Evolutionary conservation across 2,113 vertebrate genomes (phyloP).

Genomic region (Xiphophorus maculatus): DNA sequence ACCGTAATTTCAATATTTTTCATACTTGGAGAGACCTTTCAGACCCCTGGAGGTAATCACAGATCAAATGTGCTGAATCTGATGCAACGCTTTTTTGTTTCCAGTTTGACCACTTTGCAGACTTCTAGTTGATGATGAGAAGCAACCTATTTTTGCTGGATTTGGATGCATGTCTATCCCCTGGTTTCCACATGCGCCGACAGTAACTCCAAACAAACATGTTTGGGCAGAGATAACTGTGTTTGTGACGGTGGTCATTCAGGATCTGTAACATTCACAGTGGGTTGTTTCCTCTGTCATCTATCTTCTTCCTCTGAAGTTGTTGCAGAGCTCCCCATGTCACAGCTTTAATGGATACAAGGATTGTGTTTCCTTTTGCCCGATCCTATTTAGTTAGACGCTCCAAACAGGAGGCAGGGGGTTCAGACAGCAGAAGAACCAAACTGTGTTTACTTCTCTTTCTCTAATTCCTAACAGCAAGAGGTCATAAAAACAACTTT

Average conservation of each 20-base stretch:
- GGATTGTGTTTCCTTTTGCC: slow-evolving; percentile 38
- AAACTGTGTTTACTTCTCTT: neutral
- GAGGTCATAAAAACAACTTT: neutral
- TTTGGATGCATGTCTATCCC: slow-evolving; percentile 29
- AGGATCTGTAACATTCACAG: slow-evolving; percentile 37
- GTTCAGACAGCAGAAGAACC: slow-evolving; percentile 9
- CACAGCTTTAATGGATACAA: slow-evolving; percentile 38
- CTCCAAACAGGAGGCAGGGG: slow-evolving; percentile 14
- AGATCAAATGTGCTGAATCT: slow-evolving; percentile 28
- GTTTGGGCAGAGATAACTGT: slow-evolving; percentile 52
- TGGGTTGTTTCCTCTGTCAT: slow-evolving; percentile 39
- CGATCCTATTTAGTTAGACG: slow-evolving; percentile 4
- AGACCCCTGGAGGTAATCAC: slow-evolving; percentile 36
- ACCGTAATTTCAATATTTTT: slow-evolving; percentile 50
- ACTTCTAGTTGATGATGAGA: slow-evolving; percentile 39
- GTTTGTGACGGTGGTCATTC: slow-evolving; percentile 41
- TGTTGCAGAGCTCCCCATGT: slow-evolving; percentile 21
- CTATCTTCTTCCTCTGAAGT: slow-evolving; percentile 25
- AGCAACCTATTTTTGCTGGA: slow-evolving; percentile 1
- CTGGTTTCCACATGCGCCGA: slow-evolving; percentile 8
- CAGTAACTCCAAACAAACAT: slow-evolving; percentile 37
- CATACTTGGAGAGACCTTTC: slow-evolving; percentile 22
- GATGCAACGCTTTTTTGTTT: slow-evolving; percentile 6
- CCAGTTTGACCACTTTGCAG: slow-evolving; percentile 24
- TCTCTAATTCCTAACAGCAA: neutral